phyloP scores from a whole-genome alignment of 1,140 invertebrate species.

The Wiebesia pumilae region DNA sequence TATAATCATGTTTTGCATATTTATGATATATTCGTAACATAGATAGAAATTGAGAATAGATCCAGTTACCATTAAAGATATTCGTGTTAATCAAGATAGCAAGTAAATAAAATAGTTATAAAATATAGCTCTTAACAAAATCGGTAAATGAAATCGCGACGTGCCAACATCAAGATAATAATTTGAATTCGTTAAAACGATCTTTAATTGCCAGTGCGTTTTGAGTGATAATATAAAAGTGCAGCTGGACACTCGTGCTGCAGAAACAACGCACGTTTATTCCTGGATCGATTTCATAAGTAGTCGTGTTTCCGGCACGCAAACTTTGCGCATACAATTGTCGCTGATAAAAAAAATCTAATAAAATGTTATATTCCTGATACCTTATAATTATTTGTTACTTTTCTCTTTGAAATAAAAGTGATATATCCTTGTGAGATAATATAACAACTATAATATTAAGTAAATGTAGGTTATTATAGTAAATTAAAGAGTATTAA shows the following conservation, averaged over 20 bases:
- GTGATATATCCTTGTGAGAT: not conserved
- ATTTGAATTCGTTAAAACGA: slow-evolving; percentile 62
- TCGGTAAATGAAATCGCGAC: not conserved
- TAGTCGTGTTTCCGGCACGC: slow-evolving; percentile 64
- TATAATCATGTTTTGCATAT: not conserved
- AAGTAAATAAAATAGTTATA: not conserved
- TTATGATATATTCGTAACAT: not conserved
- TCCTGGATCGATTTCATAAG: slow-evolving; percentile 60
- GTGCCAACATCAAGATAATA: slow-evolving; percentile 62
- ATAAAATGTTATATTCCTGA: not conserved
- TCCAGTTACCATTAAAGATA: not conserved
- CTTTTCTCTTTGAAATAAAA: not conserved
- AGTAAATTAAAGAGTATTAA: not conserved
- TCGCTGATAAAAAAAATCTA: slow-evolving; percentile 15
- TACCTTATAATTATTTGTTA: not conserved
- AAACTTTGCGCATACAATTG: slow-evolving; percentile 44
- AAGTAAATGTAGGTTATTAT: not conserved
- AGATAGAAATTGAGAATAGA: not conserved
- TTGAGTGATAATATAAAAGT: slow-evolving; percentile 60
- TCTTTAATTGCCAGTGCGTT: slow-evolving; percentile 62
- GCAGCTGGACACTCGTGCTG: slow-evolving; percentile 35
- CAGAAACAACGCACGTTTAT: not conserved
- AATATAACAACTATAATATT: not conserved
- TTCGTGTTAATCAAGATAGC: not conserved
- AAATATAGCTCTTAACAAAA: slow-evolving; percentile 6